Percentiles rank a stretch among this genome's conserved stretches.
Evolutionary conservation across 2,113 vertebrate genomes (phyloP).

Genomic region (Dendropsophus ebraccatus): DNA sequence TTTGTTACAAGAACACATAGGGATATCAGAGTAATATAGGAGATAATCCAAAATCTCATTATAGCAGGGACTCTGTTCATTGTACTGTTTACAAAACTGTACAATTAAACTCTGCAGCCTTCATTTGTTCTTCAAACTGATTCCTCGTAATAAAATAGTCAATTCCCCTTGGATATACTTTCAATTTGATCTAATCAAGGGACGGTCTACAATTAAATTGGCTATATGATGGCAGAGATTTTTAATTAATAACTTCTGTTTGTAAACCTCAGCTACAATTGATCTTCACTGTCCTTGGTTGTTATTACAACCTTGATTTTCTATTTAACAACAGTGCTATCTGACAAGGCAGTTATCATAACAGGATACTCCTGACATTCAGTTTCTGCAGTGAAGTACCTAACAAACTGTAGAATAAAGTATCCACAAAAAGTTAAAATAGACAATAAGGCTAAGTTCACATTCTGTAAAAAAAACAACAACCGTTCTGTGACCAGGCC

Average conservation of each 20-base stretch:
- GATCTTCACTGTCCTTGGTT: constrained; percentile 49
- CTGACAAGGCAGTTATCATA: constrained; percentile 16
- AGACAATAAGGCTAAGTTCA: not conserved
- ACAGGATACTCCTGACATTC: not conserved
- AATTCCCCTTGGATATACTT: constrained; percentile 38
- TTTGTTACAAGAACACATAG: constrained; percentile 34
- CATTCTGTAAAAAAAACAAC: too few species aligned
- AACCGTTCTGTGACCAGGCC: too few species aligned
- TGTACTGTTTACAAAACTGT: constrained; percentile 9
- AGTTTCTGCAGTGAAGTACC: too few species aligned
- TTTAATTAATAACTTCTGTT: constrained; percentile 45
- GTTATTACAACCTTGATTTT: constrained; percentile 37
- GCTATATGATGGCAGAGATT: not conserved
- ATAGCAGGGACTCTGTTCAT: constrained; percentile 3
- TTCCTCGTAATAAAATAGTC: constrained; percentile 34
- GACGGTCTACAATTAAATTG: constrained; percentile 17
- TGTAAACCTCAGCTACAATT: not conserved
- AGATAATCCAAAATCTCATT: constrained; percentile 46
- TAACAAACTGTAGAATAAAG: constrained; percentile 3
- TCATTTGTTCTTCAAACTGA: not conserved
- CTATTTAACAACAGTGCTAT: not conserved
- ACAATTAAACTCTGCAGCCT: constrained; percentile 19
- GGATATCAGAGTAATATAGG: not conserved
- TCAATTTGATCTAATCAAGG: constrained; percentile 48
- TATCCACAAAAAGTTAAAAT: not conserved